These are phyloP conservation scores for Apis cerana DNA, from an alignment of 1,140 invertebrate species.

Conservation along the genomic window DNA sequence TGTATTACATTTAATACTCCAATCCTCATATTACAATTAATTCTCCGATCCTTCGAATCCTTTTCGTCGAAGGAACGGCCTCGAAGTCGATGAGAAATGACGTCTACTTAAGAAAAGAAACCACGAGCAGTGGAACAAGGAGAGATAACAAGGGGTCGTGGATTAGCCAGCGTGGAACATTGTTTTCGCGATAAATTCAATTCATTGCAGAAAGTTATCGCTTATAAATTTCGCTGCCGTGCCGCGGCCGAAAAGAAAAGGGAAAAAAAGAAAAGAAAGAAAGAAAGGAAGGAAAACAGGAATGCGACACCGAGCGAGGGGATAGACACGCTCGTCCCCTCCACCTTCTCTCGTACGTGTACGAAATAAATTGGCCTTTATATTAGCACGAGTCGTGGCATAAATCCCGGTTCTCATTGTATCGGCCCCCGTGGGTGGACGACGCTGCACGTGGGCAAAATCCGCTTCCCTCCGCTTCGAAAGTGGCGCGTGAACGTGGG, in stretches of 20 bases:
- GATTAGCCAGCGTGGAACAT: slow-evolving; percentile 50
- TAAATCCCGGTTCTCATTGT: slow-evolving; percentile 76
- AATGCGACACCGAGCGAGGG: not conserved
- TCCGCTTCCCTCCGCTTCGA: slow-evolving; percentile 60
- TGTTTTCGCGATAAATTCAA: slow-evolving; percentile 75
- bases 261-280: not conserved
- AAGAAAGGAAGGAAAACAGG: not conserved
- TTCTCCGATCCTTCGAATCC: not conserved
- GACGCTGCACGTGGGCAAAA: slow-evolving; percentile 69
- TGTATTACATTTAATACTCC: too few relatives aligned
- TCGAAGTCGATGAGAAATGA: too few relatives aligned
- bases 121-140: too few relatives aligned
- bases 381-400: slow-evolving; percentile 73
- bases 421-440: slow-evolving; percentile 73
- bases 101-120: too few relatives aligned
- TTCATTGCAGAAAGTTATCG: slow-evolving; percentile 70
- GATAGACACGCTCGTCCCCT: not conserved
- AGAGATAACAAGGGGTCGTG: too few relatives aligned
- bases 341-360: slow-evolving; percentile 31
- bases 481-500: slow-evolving; percentile 58
- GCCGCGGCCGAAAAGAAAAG: not conserved
- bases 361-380: slow-evolving; percentile 76
- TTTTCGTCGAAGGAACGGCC: too few relatives aligned
- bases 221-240: slow-evolving; percentile 72
- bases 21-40: too few relatives aligned